These are phyloP conservation scores for Picus viridis DNA, from an alignment of 2,797 vertebrate genomes.

Conservation along the genomic window DNA sequence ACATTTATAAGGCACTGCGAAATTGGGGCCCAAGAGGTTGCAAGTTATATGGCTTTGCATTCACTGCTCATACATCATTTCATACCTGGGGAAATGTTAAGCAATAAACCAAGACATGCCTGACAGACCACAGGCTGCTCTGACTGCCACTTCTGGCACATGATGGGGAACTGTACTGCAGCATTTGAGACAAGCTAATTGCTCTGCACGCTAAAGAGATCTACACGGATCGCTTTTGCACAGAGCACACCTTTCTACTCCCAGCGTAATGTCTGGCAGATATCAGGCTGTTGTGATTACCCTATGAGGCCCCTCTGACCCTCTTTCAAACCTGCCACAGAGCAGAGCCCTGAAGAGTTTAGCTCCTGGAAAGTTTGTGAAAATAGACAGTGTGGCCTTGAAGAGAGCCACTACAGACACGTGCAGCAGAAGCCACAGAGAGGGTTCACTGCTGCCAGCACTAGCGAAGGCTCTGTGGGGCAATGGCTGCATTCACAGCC, in stretches of 20 bases:
- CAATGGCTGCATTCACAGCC: neutral
- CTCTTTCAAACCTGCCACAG: neutral
- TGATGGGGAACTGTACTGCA: fast-evolving
- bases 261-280: neutral
- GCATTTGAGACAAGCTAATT: neutral
- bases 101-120: neutral
- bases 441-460: neutral
- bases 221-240: neutral
- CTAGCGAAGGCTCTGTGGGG: fast-evolving
- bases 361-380: neutral
- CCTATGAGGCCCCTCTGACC: neutral
- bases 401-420: fast-evolving
- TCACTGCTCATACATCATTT: neutral
- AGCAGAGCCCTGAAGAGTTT: neutral
- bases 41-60: neutral
- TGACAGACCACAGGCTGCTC: neutral
- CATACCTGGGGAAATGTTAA: neutral
- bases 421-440: fast-evolving
- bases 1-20: neutral
- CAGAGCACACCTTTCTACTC: fast-evolving
- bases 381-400: fast-evolving
- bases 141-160: neutral
- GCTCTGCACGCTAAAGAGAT: fast-evolving
- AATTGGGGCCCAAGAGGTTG: neutral
- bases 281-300: neutral